These are phyloP conservation scores for Polylopha cassiicola DNA, from an alignment of 2,888 invertebrate genomes.

Conservation along the genomic window DNA sequence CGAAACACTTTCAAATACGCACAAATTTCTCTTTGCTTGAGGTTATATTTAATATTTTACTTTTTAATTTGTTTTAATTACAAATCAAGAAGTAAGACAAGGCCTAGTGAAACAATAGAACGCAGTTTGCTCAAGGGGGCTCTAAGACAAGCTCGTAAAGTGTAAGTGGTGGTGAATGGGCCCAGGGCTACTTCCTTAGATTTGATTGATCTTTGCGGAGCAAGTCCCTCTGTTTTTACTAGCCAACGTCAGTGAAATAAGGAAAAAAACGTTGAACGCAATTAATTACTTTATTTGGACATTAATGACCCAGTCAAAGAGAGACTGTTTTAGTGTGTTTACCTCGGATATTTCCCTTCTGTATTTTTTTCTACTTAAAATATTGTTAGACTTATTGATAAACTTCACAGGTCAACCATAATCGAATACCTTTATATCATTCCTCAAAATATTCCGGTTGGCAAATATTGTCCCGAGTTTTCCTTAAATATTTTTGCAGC, in stretches of 20 bases:
- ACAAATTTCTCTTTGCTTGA: no score
- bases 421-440: no score
- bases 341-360: conserved; percentile 24
- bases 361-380: not conserved
- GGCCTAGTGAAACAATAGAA: no score
- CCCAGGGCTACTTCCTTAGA: conserved; percentile 53
- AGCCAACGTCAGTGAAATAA: conserved; percentile 61
- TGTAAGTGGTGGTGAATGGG: conserved; percentile 55
- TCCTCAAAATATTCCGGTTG: no score
- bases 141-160: conserved; percentile 57
- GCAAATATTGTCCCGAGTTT: no score
- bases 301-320: conserved; percentile 69
- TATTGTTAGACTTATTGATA: no score
- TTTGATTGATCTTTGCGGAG: conserved; percentile 70
- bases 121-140: conserved; percentile 29
- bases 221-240: conserved; percentile 62
- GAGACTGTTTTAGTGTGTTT: conserved; percentile 67
- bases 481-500: conserved; percentile 52
- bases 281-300: conserved; percentile 76
- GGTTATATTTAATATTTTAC: no score
- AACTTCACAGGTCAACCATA: no score
- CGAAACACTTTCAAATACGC: no score
- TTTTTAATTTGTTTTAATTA: no score
- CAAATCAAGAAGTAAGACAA: no score
- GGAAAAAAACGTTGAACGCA: conserved; percentile 65